A percentile compares a stretch with the other conserved stretches of the same genome.
Evolutionary conservation across 2,113 vertebrate species (phyloP).

Genomic region (Calypte anna): DNA sequence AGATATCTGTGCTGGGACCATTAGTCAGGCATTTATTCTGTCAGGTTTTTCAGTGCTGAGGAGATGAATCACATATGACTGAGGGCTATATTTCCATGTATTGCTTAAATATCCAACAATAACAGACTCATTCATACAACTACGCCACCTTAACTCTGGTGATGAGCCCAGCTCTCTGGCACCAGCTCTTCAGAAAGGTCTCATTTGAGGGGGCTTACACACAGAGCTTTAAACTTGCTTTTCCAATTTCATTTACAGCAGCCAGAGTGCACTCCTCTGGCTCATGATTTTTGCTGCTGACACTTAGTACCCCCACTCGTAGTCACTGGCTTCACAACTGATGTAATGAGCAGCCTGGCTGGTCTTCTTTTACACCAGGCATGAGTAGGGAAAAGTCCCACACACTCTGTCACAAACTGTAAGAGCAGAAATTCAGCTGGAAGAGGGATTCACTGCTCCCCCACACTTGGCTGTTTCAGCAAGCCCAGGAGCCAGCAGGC

Average conservation of each 20-base stretch:
- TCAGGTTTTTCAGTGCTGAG: background rate
- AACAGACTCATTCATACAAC: fast-evolving
- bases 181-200: background rate
- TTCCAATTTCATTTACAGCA: background rate
- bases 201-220: background rate
- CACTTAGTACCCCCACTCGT: background rate
- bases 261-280: background rate
- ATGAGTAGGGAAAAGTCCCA: background rate
- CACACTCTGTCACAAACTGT: background rate
- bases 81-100: background rate
- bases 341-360: background rate
- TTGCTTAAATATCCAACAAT: background rate
- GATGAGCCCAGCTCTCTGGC: background rate
- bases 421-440: background rate
- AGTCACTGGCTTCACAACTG: background rate
- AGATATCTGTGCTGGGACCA: background rate
- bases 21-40: background rate
- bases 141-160: fast-evolving
- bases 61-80: background rate
- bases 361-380: background rate
- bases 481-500: background rate
- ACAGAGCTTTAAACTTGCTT: background rate
- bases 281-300: background rate
- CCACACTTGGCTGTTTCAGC: background rate
- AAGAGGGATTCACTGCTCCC: background rate